Conservation (phyloP, 1,140 invertebrate genomes). For the Zaprionus camerounensis region DNA sequence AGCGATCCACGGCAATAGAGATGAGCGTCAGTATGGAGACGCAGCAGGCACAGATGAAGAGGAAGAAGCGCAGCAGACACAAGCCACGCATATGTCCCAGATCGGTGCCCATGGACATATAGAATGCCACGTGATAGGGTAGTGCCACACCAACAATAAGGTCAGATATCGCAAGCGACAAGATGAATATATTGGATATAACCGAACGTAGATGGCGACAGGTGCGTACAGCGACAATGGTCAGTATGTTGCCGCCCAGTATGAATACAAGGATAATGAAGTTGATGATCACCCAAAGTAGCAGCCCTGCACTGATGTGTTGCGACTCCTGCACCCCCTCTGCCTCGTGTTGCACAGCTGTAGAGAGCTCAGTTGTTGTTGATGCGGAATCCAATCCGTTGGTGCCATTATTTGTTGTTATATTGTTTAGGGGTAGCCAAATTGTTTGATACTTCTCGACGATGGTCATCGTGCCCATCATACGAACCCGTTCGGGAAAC, state of each 20-base stretch:
- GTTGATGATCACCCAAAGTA: conserved; percentile 87
- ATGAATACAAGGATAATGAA: conserved; percentile 88
- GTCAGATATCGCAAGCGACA: conserved; percentile 90
- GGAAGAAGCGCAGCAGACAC: conserved; percentile 89
- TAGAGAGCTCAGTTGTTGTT: conserved; percentile 6
- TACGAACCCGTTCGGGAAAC: conserved; percentile 32
- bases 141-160: conserved; percentile 89
- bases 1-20: conserved; percentile 93
- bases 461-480: conserved; percentile 30
- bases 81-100: conserved; percentile 86
- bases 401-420: background rate
- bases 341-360: background rate
- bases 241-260: conserved; percentile 89
- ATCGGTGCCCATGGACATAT: conserved; percentile 85
- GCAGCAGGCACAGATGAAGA: conserved; percentile 89
- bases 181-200: conserved; percentile 88
- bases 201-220: conserved; percentile 87
- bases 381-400: background rate
- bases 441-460: conserved; percentile 15
- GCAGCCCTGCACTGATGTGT: conserved; percentile 23
- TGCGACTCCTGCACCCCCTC: background rate
- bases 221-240: conserved; percentile 88
- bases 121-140: conserved; percentile 90
- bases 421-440: conserved; percentile 24
- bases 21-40: conserved; percentile 93